Conservation (phyloP, 1,140 invertebrate genomes). For the Lordiphosa stackelbergi region DNA sequence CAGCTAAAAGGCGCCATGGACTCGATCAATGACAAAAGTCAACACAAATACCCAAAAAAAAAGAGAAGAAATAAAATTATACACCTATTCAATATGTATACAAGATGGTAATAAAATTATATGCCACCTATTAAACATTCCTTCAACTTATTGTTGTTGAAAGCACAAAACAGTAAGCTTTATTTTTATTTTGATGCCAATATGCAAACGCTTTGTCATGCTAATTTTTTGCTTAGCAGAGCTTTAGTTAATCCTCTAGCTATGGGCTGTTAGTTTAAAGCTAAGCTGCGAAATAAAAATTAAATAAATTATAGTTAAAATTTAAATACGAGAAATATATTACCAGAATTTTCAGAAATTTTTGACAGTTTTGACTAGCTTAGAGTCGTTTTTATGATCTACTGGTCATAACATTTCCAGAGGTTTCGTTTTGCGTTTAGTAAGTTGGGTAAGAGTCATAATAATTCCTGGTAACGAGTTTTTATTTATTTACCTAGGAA, state of each 20-base stretch:
- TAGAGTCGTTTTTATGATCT: too few relatives aligned
- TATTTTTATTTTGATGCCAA: conserved; percentile 41
- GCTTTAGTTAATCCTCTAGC: too few relatives aligned
- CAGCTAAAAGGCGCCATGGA: conserved; percentile 42
- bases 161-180: neutral
- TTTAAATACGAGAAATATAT: too few relatives aligned
- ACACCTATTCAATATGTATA: conserved; percentile 20
- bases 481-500: too few relatives aligned
- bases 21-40: conserved; percentile 22
- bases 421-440: too few relatives aligned
- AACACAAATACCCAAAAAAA: conserved; percentile 12
- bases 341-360: neutral
- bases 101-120: conserved; percentile 42
- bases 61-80: neutral
- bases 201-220: conserved; percentile 40
- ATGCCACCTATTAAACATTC: conserved; percentile 23
- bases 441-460: too few relatives aligned
- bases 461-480: too few relatives aligned
- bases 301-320: too few relatives aligned
- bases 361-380: conserved; percentile 8
- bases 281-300: too few relatives aligned
- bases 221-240: conserved; percentile 42
- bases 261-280: too few relatives aligned
- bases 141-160: conserved; percentile 23
- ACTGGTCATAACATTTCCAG: too few relatives aligned